These are phyloP conservation scores for Patella depressa DNA, from an alignment of 2,888 invertebrate species.

Conservation along the genomic window DNA sequence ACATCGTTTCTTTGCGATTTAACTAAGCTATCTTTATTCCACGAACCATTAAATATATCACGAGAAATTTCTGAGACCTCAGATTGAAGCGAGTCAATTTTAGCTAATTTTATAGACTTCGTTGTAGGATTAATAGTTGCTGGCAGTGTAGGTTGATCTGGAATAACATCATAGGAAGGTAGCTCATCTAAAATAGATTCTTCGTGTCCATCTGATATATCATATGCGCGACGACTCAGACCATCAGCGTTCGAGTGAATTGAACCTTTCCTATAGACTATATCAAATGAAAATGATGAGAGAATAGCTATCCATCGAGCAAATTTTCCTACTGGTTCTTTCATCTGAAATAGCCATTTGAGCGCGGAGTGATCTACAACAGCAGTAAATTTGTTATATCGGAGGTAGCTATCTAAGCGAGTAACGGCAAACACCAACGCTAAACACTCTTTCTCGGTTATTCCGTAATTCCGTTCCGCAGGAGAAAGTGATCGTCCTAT, in stretches of 20 bases:
- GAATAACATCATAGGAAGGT: neutral
- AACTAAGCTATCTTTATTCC: neutral
- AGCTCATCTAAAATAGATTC: neutral
- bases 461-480: constrained; percentile 15
- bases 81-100: neutral
- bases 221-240: neutral
- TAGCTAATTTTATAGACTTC: neutral
- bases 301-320: neutral
- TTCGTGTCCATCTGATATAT: neutral
- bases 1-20: neutral
- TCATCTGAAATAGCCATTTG: constrained; percentile 18
- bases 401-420: constrained; percentile 15
- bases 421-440: constrained; percentile 22
- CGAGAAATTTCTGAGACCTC: neutral
- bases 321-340: neutral
- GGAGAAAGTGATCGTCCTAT: no score
- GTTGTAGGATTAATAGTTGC: neutral
- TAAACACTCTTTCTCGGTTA: constrained; percentile 24
- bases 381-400: constrained; percentile 11
- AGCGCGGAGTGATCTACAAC: constrained; percentile 20
- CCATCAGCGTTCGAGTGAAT: constrained; percentile 1
- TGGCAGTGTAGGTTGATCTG: neutral
- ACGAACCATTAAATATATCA: neutral
- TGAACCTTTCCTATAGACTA: neutral
- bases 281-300: neutral